Percentiles rank a stretch among this genome's conserved stretches.
Conservation (phyloP, 1,140 invertebrate species). For the Drosophila ananassae region DNA sequence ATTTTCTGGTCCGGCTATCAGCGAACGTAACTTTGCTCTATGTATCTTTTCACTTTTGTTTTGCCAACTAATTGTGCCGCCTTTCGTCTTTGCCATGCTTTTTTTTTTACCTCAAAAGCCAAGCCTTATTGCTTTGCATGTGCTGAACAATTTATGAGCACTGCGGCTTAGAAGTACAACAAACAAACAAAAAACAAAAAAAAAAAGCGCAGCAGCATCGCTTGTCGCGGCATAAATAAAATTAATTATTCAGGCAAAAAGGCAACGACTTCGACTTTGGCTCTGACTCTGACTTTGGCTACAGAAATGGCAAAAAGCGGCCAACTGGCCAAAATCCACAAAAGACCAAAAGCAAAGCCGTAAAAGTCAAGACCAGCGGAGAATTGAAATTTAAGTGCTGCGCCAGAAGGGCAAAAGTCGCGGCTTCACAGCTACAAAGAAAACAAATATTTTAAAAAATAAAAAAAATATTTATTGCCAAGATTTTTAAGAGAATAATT, state of each 20-base stretch:
- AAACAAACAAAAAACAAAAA: not conserved
- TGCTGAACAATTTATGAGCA: constrained; percentile 68
- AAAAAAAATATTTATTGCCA: constrained; percentile 31
- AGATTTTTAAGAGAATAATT: not conserved
- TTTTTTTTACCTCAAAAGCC: constrained; percentile 12
- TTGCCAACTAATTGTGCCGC: constrained; percentile 68
- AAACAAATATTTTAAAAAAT: constrained; percentile 1
- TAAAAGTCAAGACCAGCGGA: constrained; percentile 45
- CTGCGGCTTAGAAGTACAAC: constrained; percentile 48
- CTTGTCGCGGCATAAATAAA: constrained; percentile 67
- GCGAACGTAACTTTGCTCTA: constrained; percentile 26
- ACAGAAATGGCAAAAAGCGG: constrained; percentile 22
- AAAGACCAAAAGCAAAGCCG: constrained; percentile 31
- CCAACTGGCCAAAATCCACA: constrained; percentile 33
- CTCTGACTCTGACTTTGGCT: constrained; percentile 12
- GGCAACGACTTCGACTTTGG: constrained; percentile 24
- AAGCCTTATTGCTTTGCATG: constrained; percentile 38
- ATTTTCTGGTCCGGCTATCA: constrained; percentile 59
- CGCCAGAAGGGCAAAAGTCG: constrained; percentile 37
- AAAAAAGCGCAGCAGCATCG: constrained; percentile 46
- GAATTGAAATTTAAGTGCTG: constrained; percentile 49
- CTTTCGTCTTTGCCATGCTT: constrained; percentile 3
- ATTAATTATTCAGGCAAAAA: constrained; percentile 65
- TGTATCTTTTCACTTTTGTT: constrained; percentile 59
- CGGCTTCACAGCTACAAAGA: constrained; percentile 12